Conservation (phyloP, 2,888 invertebrate genomes). For the Mantis religiosa region DNA sequence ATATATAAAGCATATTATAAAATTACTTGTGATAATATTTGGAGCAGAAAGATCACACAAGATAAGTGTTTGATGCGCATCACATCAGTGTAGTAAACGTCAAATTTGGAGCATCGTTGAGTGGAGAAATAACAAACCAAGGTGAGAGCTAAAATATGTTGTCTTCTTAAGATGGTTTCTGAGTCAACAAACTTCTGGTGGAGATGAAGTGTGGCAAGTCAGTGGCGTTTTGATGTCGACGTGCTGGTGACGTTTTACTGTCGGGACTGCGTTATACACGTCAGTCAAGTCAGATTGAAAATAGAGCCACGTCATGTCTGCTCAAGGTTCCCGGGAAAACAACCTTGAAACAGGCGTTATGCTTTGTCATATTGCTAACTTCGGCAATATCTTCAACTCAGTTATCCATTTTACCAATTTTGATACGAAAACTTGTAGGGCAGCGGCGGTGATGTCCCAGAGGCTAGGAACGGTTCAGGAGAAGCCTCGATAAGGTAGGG, state of each 20-base stretch:
- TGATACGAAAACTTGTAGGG: no score
- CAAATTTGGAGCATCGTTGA: neutral
- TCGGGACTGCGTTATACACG: neutral
- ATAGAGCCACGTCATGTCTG: neutral
- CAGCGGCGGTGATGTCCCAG: no score
- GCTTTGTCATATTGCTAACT: no score
- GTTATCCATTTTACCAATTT: no score
- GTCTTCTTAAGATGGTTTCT: neutral
- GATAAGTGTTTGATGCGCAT: neutral
- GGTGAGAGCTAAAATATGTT: neutral
- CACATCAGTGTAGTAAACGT: neutral
- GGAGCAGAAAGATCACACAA: neutral
- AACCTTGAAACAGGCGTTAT: neutral
- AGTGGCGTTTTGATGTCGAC: neutral
- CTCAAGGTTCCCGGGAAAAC: neutral
- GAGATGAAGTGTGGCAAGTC: neutral
- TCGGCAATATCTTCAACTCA: no score
- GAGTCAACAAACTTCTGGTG: neutral
- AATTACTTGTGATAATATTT: no score
- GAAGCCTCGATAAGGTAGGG: no score
- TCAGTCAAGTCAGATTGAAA: neutral
- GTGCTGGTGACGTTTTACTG: neutral
- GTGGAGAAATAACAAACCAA: neutral
- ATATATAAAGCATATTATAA: no score
- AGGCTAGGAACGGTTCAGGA: no score